These are phyloP conservation scores for Ceratina japonica DNA, from an alignment of 1,140 invertebrate species.

Conservation along the genomic window DNA sequence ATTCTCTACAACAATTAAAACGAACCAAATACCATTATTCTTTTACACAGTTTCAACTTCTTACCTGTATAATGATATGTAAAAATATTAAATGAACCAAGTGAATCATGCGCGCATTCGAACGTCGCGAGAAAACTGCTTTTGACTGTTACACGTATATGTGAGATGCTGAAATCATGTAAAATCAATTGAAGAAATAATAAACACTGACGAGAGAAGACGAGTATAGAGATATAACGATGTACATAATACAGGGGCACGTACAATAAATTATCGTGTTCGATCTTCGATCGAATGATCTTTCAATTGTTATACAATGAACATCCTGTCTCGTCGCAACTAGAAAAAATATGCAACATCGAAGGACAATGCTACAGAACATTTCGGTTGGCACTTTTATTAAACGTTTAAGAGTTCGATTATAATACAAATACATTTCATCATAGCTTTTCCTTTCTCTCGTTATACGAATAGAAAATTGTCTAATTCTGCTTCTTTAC, in stretches of 20 bases:
- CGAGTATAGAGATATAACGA: slow-evolving; percentile 43
- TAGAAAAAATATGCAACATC: slow-evolving; percentile 54
- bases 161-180: slow-evolving; percentile 46
- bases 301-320: slow-evolving; percentile 35
- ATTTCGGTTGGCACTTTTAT: slow-evolving; percentile 62
- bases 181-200: slow-evolving; percentile 49
- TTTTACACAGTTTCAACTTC: slow-evolving; percentile 19
- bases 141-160: slow-evolving; percentile 57
- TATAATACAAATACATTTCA: slow-evolving; percentile 59
- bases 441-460: slow-evolving; percentile 28
- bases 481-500: slow-evolving; percentile 38
- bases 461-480: slow-evolving; percentile 37
- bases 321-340: slow-evolving; percentile 38
- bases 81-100: slow-evolving; percentile 23
- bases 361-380: slow-evolving; percentile 54
- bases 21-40: slow-evolving; percentile 5
- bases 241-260: slow-evolving; percentile 34
- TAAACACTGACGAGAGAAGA: slow-evolving; percentile 35
- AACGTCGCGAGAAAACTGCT: slow-evolving; percentile 43
- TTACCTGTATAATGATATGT: slow-evolving; percentile 38
- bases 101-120: slow-evolving; percentile 18
- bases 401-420: slow-evolving; percentile 50
- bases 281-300: slow-evolving; percentile 17
- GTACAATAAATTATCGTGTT: slow-evolving; percentile 42
- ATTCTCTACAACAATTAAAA: background rate